Conservation (phyloP, 2,797 vertebrate species). For the Hydrocynus forskahlii region DNA sequence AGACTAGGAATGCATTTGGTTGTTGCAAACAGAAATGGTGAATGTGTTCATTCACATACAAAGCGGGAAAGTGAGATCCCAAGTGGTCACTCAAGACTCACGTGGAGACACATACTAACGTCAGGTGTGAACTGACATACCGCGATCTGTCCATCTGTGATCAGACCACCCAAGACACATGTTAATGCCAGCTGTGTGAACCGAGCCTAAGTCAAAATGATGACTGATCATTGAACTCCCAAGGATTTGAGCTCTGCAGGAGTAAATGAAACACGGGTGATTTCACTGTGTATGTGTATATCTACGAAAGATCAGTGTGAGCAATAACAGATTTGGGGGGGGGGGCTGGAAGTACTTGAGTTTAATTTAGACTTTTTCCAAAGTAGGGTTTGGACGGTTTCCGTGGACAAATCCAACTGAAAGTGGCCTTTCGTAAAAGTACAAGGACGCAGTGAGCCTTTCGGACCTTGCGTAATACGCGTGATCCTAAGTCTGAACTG, state of each 20-base stretch:
- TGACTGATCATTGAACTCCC: not conserved
- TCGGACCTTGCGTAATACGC: not conserved
- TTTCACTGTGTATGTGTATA: not conserved
- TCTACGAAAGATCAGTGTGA: not conserved
- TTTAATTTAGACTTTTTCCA: conserved; percentile 2
- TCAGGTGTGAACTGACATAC: too few species aligned
- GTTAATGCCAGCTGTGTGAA: too few species aligned
- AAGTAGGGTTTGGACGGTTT: conserved; percentile 3
- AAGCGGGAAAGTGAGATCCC: too few species aligned
- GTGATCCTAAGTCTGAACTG: conserved; percentile 16
- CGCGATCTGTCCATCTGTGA: too few species aligned
- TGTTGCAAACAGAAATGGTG: too few species aligned
- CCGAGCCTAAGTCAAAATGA: too few species aligned
- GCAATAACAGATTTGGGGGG: not conserved
- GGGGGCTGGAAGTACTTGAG: not conserved
- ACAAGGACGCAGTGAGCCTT: not conserved
- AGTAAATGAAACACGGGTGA: conserved; percentile 11
- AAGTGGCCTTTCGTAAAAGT: not conserved
- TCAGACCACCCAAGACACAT: too few species aligned
- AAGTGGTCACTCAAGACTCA: too few species aligned
- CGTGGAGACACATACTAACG: too few species aligned
- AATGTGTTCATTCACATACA: too few species aligned
- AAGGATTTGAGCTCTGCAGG: not conserved
- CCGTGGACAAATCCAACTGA: not conserved
- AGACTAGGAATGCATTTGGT: too few species aligned